Evolutionary conservation across 2,797 vertebrate species (phyloP), one percentile per base, ranked within the genome.

Genomic region (Labeo calbasu): DNA sequence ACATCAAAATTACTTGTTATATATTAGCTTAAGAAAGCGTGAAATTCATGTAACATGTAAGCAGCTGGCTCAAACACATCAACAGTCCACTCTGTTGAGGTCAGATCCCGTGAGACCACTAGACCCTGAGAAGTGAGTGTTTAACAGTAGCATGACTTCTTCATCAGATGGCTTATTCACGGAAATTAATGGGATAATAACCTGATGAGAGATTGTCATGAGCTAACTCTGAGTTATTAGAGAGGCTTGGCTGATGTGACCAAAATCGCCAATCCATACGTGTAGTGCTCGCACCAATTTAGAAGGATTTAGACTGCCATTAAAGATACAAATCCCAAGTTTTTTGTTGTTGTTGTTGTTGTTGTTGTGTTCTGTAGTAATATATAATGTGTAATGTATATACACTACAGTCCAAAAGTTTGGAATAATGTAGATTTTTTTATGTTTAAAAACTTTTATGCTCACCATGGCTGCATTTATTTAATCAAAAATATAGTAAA

Each of bases 101-200:
- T 72, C 83, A 79, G 66, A 79, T 78, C 83, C 83, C 83, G 28
- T 40, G 83, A 79, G 83, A 79, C 65, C 76, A 51, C 66, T 79
- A 79, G 76, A 84, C 83, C 83, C 76, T 84, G 83, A 79, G 83
- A 84, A 84, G 68, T 72, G 68, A 84, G 76, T 78, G 75, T 84
- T 84, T 70, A 84, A 84, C 82, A 40, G 82, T 84, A 77, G 72
- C 82, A 57, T 63, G 32, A 65, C 40, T 25, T 36, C 82, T 84
- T 84, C 83, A 71, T 79, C 83, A 84, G 66, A 84, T 77, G 57
- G 76, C 69, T 79, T 84, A 78, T 84, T 79, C 83, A 65, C 12
- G 19, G 21, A 51, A 79, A 84, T 84, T 79, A 79, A 79, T 84
- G 55, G 68, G 40, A 53, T 79, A 71, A 84, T 77, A 84, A 84